Conservation (phyloP, 2,113 vertebrate genomes). For the Podocnemis expansa region DNA sequence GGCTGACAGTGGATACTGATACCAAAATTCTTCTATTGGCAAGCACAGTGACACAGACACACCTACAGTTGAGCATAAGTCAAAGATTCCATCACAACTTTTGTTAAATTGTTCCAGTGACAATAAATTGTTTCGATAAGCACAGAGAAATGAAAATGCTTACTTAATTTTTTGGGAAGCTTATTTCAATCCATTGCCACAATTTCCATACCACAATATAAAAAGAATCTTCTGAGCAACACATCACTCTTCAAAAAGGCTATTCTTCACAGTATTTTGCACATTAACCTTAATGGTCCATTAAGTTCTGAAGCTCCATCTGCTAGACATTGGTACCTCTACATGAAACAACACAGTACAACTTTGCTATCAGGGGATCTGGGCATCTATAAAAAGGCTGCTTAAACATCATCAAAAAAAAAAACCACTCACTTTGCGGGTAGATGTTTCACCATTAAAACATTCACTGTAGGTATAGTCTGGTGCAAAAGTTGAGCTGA, state of each 20-base stretch:
- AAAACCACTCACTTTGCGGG: no score
- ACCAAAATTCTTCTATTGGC: no score
- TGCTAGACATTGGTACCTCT: fast-evolving
- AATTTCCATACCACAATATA: background rate
- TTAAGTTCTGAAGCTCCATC: background rate
- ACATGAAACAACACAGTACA: fast-evolving
- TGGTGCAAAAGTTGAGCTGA: background rate
- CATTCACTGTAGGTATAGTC: background rate
- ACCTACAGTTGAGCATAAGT: no score
- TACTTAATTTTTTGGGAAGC: background rate
- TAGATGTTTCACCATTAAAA: background rate
- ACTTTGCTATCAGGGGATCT: background rate
- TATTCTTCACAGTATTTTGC: background rate
- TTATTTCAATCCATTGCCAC: background rate
- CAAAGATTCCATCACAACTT: background rate
- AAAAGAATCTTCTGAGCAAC: fast-evolving
- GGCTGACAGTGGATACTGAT: no score
- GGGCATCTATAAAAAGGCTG: background rate
- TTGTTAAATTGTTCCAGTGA: background rate
- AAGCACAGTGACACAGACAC: no score
- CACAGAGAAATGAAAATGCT: background rate
- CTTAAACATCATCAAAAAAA: background rate
- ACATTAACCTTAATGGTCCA: background rate
- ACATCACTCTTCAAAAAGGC: background rate
- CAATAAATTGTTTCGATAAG: background rate